Evolutionary conservation across 2,888 invertebrate species (phyloP).

Genomic region (Cryptophagus acutangulus): DNA sequence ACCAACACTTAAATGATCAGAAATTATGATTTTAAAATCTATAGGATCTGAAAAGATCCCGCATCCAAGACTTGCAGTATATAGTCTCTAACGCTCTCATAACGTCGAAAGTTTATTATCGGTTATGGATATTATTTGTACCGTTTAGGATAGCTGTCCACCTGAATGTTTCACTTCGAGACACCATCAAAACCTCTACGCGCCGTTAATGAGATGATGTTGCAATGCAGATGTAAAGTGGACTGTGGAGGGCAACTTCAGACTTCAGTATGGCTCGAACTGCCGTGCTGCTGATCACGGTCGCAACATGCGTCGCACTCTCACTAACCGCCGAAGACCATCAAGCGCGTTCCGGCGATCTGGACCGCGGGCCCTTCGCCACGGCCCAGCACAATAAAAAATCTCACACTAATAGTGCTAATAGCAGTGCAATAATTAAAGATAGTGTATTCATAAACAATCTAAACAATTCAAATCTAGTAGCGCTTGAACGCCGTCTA

Average conservation of each 20-base stretch:
- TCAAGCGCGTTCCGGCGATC: conserved; percentile 34
- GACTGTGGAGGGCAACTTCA: conserved; percentile 20
- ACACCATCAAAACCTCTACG: not conserved
- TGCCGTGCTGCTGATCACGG: conserved; percentile 34
- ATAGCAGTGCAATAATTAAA: conserved; percentile 8
- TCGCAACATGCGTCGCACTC: conserved; percentile 32
- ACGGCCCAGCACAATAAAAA: conserved; percentile 11
- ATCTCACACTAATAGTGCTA: conserved; percentile 4
- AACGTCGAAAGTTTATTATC: conserved; percentile 7
- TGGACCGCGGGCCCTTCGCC: conserved; percentile 36
- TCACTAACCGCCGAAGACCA: conserved; percentile 34
- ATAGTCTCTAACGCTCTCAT: conserved; percentile 1
- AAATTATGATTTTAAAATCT: not conserved
- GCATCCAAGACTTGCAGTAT: not conserved
- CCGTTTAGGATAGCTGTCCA: conserved; percentile 14
- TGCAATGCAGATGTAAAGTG: conserved; percentile 23
- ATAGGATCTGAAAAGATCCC: not conserved
- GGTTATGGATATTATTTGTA: conserved; percentile 10
- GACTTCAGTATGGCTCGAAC: conserved; percentile 45
- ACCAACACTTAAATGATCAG: no score
- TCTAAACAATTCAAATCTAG: conserved; percentile 15
- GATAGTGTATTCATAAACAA: conserved; percentile 4
- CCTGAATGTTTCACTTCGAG: conserved; percentile 12
- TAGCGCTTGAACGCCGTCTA: conserved; percentile 51
- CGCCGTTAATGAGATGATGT: conserved; percentile 24